A percentile compares a stretch with the other conserved stretches of the same genome.
Conservation (phyloP, 2,797 vertebrate species). For the Acanthornis magna region DNA sequence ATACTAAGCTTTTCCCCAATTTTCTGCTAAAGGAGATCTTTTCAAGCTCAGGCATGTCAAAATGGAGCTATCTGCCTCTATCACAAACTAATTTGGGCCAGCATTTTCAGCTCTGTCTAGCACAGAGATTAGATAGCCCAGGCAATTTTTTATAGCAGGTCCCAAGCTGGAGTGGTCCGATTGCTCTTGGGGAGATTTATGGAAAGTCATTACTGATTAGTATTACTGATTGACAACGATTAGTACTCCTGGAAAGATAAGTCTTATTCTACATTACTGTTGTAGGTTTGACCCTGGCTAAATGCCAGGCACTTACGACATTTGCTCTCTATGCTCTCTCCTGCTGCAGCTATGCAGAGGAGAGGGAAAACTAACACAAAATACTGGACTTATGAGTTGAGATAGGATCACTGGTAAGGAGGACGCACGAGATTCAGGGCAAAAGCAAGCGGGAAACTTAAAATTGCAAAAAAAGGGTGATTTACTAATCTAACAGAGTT, state of each 20-base stretch:
- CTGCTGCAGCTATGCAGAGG: too few species aligned
- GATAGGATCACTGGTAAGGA: too few species aligned
- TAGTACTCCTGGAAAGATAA: background rate
- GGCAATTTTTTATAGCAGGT: slow-evolving; percentile 35
- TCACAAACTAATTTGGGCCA: slow-evolving; percentile 62
- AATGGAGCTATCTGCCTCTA: slow-evolving; percentile 61
- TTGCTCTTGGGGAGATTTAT: slow-evolving; percentile 39
- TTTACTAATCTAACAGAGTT: too few species aligned
- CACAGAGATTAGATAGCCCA: slow-evolving; percentile 58
- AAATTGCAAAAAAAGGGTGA: too few species aligned
- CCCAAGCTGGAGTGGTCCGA: background rate
- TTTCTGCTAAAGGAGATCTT: slow-evolving; percentile 63
- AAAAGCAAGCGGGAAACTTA: too few species aligned
- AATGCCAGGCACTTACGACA: too few species aligned
- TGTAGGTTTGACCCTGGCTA: too few species aligned
- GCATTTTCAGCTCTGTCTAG: slow-evolving; percentile 61
- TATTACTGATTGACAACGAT: slow-evolving; percentile 38
- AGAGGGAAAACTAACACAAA: too few species aligned
- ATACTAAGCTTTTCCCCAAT: slow-evolving; percentile 55
- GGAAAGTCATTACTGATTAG: slow-evolving; percentile 49
- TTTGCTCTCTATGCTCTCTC: too few species aligned
- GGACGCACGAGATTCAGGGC: too few species aligned
- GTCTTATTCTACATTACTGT: background rate
- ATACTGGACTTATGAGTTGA: too few species aligned
- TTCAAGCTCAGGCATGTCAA: slow-evolving; percentile 44